phyloP scores from a whole-genome alignment of 2,888 invertebrate genomes.

The Pimpla rufipes region DNA sequence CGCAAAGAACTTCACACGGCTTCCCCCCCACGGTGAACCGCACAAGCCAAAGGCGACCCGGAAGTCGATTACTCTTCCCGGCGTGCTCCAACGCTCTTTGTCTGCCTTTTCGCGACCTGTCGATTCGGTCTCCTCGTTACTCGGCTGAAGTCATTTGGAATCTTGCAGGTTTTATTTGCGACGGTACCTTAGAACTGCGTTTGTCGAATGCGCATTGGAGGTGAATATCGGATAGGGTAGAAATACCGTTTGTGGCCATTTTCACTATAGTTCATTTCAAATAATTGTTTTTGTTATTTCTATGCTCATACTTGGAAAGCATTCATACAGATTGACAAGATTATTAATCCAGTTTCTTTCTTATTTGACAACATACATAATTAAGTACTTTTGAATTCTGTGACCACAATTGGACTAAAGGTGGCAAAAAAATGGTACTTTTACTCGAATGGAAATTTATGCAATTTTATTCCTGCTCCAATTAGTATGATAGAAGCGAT shows the following conservation, averaged over 20 bases:
- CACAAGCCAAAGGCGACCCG: slow-evolving; percentile 6
- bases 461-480: background rate
- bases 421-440: too few relatives aligned
- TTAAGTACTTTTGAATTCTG: too few relatives aligned
- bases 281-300: too few relatives aligned
- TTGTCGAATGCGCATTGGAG: background rate
- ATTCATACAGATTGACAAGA: too few relatives aligned
- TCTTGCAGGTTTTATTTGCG: background rate
- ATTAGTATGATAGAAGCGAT: background rate
- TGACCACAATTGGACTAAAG: too few relatives aligned
- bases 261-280: too few relatives aligned
- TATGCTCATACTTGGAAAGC: too few relatives aligned
- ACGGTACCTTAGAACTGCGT: background rate
- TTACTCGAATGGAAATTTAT: background rate
- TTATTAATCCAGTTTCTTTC: too few relatives aligned
- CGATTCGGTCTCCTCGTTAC: background rate
- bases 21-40: slow-evolving; percentile 15
- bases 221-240: too few relatives aligned
- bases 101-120: background rate
- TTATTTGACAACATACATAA: too few relatives aligned
- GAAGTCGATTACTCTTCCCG: slow-evolving; percentile 16
- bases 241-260: too few relatives aligned
- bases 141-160: background rate
- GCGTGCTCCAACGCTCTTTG: background rate
- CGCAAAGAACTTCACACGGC: slow-evolving; percentile 4